Percentiles rank a stretch among this genome's conserved stretches.
phyloP scores from a whole-genome alignment of 2,113 vertebrate species.

The human region DNA sequence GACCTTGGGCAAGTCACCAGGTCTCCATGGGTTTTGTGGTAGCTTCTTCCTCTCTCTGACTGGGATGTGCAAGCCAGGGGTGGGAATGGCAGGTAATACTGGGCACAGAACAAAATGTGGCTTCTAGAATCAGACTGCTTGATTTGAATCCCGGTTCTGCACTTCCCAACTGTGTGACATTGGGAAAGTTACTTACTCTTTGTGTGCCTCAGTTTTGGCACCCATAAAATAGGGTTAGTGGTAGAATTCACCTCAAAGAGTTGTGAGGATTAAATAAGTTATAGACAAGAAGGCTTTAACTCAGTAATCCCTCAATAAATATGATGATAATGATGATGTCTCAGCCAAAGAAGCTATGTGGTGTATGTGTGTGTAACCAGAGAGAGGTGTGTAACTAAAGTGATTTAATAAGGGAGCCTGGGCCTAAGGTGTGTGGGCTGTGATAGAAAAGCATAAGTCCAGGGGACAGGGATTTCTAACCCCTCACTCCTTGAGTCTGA shows the following conservation, averaged over 20 bases:
- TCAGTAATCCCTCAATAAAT: background rate
- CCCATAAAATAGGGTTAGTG: background rate
- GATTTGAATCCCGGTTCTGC: background rate
- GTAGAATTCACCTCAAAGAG: background rate
- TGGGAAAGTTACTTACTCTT: background rate
- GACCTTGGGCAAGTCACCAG: background rate
- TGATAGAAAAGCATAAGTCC: background rate
- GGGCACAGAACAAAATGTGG: background rate
- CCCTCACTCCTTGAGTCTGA: background rate
- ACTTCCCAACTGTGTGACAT: background rate
- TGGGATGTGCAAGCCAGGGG: background rate
- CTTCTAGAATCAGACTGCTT: background rate
- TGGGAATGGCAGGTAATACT: background rate
- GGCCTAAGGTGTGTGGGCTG: background rate
- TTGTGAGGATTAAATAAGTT: background rate
- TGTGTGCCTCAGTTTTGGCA: background rate
- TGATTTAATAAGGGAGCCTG: background rate
- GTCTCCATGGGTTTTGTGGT: background rate
- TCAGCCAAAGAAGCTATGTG: background rate
- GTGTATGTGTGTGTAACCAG: background rate
- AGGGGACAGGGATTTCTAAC: background rate
- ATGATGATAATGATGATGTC: background rate
- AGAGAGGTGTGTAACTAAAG: background rate
- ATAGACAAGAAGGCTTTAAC: background rate
- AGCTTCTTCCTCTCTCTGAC: background rate